Conservation (phyloP, 2,888 invertebrate species). For the Drosophila helvetica region DNA sequence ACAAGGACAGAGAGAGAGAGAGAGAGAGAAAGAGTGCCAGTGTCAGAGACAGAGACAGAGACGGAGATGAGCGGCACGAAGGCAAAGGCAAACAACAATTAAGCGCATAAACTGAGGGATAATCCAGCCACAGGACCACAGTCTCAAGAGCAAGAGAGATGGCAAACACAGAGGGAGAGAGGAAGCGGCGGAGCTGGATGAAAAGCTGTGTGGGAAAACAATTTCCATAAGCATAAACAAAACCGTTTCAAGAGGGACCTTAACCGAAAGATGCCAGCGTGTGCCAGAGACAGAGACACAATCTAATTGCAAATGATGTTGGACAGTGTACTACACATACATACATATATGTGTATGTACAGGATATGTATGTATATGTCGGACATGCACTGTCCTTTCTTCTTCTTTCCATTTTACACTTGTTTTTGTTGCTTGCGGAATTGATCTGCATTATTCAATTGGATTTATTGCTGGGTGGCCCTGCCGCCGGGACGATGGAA, state of each 20-base stretch:
- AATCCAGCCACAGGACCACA: slow-evolving; percentile 48
- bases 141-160: not conserved
- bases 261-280: not conserved
- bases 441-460: slow-evolving; percentile 65
- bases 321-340: slow-evolving; percentile 39
- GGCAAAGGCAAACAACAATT: slow-evolving; percentile 59
- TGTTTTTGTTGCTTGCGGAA: slow-evolving; percentile 8
- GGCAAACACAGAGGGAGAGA: not conserved
- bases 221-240: slow-evolving; percentile 72
- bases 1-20: not conserved
- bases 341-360: too few relatives aligned
- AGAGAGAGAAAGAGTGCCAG: not conserved
- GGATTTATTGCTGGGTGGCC: slow-evolving; percentile 38
- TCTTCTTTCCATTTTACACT: not conserved
- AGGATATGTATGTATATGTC: not conserved
- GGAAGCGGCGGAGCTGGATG: not conserved
- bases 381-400: slow-evolving; percentile 14
- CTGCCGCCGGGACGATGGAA: too few relatives aligned
- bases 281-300: slow-evolving; percentile 23
- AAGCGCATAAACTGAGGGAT: slow-evolving; percentile 59
- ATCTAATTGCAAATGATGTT: slow-evolving; percentile 65
- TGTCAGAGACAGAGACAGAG: too few relatives aligned
- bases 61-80: slow-evolving; percentile 19
- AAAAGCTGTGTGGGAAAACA: slow-evolving; percentile 42
- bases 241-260: slow-evolving; percentile 50